Conservation (phyloP, 2,888 invertebrate genomes). For the Eurytoma adleriae region DNA sequence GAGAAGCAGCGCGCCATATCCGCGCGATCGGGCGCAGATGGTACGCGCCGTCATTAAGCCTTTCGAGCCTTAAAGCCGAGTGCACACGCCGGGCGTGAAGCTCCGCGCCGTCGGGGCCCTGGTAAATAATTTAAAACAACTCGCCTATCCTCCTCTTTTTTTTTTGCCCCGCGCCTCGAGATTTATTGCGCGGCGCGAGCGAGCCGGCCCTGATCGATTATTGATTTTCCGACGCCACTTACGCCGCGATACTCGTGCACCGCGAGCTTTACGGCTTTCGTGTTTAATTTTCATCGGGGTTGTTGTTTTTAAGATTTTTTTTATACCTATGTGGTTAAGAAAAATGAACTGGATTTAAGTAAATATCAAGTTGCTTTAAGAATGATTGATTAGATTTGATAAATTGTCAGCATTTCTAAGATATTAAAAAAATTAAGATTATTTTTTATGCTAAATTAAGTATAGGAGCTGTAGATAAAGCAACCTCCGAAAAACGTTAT, state of each 20-base stretch:
- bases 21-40: conserved; percentile 69
- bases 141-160: conserved; percentile 29
- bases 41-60: conserved; percentile 62
- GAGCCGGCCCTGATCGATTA: conserved; percentile 48
- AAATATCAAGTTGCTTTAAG: too few relatives aligned
- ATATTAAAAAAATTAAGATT: too few relatives aligned
- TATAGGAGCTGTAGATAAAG: too few relatives aligned
- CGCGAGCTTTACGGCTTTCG: neutral
- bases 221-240: conserved; percentile 50
- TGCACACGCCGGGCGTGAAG: conserved; percentile 33
- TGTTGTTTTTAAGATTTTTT: too few relatives aligned
- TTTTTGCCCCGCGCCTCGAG: conserved; percentile 25
- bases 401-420: too few relatives aligned
- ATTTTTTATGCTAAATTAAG: too few relatives aligned
- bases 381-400: too few relatives aligned
- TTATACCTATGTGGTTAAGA: too few relatives aligned
- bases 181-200: conserved; percentile 52
- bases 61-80: conserved; percentile 57
- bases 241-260: conserved; percentile 5
- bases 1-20: conserved; percentile 60
- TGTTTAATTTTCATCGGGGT: too few relatives aligned
- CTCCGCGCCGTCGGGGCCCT: neutral
- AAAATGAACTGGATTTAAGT: too few relatives aligned
- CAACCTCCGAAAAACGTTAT: too few relatives aligned
- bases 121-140: conserved; percentile 56